Conservation (phyloP, 2,888 invertebrate species). For the Rhaphigaster nebulosa region DNA sequence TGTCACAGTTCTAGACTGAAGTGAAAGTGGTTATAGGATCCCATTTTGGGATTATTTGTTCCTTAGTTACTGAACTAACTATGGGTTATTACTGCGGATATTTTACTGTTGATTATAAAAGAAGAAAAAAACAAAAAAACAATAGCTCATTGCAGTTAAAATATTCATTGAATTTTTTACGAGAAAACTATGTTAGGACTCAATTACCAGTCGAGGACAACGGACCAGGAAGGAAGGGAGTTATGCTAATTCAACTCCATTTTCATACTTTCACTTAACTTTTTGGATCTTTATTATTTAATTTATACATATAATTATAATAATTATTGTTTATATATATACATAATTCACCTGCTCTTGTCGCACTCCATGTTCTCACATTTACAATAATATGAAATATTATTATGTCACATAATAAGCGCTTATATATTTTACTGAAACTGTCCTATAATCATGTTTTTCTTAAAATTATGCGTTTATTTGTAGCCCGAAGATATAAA, state of each 20-base stretch:
- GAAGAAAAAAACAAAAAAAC: no score
- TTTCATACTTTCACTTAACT: neutral
- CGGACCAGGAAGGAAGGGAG: neutral
- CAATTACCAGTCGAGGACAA: neutral
- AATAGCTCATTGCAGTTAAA: neutral
- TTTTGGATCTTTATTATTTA: neutral
- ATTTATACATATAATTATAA: no score
- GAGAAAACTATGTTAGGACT: neutral
- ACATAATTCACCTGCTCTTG: no score
- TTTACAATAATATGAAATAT: no score
- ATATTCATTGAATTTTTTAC: constrained; percentile 14
- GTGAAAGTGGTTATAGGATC: neutral
- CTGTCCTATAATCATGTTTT: no score
- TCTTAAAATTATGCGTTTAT: no score
- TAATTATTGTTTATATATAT: no score
- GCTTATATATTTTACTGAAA: no score
- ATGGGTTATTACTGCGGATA: neutral
- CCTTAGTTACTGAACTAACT: neutral
- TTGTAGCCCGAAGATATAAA: no score
- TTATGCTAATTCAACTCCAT: neutral
- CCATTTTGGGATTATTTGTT: neutral
- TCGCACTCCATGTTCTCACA: no score
- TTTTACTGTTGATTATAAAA: neutral
- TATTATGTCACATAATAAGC: no score
- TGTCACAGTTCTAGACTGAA: neutral